These are phyloP conservation scores for Cydia splendana DNA, from an alignment of 1,140 invertebrate species.

Conservation along the genomic window DNA sequence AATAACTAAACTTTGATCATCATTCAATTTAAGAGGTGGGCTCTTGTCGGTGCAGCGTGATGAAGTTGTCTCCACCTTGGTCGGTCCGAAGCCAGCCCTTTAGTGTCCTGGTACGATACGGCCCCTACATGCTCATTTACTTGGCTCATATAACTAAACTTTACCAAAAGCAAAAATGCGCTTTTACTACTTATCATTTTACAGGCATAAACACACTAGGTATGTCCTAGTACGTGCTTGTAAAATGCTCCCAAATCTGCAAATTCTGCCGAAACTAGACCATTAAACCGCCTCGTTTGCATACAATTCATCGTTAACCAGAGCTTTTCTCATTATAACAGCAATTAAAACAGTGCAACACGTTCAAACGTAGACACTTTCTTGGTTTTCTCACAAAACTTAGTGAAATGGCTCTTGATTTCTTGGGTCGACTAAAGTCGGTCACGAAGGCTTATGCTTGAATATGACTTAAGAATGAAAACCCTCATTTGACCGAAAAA, in stretches of 20 bases:
- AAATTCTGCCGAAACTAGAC: slow-evolving; percentile 9
- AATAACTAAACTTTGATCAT: too few species aligned
- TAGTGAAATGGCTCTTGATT: background rate
- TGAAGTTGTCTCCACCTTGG: too few species aligned
- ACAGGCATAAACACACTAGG: too few species aligned
- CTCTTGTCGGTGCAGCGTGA: too few species aligned
- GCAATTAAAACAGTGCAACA: slow-evolving; percentile 19
- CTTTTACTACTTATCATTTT: too few species aligned
- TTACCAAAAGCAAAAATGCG: too few species aligned
- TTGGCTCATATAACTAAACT: too few species aligned
- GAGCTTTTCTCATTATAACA: slow-evolving; percentile 17
- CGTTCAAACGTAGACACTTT: slow-evolving; percentile 11
- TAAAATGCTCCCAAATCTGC: background rate
- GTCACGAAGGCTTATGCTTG: background rate
- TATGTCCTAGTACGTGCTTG: background rate
- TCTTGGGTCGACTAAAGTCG: background rate
- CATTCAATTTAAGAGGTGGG: too few species aligned
- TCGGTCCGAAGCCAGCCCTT: too few species aligned
- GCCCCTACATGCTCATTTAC: too few species aligned
- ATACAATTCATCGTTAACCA: slow-evolving; percentile 18
- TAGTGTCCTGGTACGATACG: too few species aligned
- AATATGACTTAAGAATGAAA: background rate
- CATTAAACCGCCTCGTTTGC: slow-evolving; percentile 18
- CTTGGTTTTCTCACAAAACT: background rate
- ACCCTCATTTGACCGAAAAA: too few species aligned